Base-by-base conservation (phyloP, 2,888 invertebrate species). In the Agriopis aurantiaria region DNA sequence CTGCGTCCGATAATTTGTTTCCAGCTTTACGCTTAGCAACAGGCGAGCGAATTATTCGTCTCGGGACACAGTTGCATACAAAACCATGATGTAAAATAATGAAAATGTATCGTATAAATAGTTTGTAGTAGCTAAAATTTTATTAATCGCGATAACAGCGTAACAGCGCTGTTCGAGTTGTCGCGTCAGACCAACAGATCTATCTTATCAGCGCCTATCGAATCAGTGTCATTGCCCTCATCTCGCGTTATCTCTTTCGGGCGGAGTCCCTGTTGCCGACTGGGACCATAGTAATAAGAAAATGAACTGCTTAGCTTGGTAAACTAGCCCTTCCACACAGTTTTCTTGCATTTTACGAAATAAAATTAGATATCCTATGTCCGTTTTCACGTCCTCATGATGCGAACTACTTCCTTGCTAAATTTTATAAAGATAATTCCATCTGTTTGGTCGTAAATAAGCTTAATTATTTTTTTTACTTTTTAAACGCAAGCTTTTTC, bases 151-250 rank as follows among this genome's bases (percentile, higher is more conserved):
- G 57, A 57, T 62, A 60, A 56, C 46, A 62, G 48, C 68, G 63
- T 64, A 59, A 63, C 57, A n/a, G 43, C 58, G 45, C 56, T 41
- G 9, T 17, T 23, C 11, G 43, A 23, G 33, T 33, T 3, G 1
- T 33, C 58, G 17, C 56, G 46, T 23, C 60, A 14, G 57, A 3
- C 17, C 55, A 43, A 49, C 59, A 60, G 49, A 59, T 56, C 1
- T 65, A 80, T 84, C 82, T 85, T 84, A 85, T 85, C 85, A 59
- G 56, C 68, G 73, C 67, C 83, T 80, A 85, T 85, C 82, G 78
- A 78, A 83, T 83, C 81, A 76, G 75, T 75, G 85, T 85, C 85
- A 77, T 83, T 84, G 85, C 63, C 85, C 85, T 80, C 84, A 83
- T 84, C 85, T 82, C 78, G 65, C 73, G 73, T 80, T 81, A 84